phyloP scores from a whole-genome alignment of 2,113 vertebrate species.

The Upupa epops region DNA sequence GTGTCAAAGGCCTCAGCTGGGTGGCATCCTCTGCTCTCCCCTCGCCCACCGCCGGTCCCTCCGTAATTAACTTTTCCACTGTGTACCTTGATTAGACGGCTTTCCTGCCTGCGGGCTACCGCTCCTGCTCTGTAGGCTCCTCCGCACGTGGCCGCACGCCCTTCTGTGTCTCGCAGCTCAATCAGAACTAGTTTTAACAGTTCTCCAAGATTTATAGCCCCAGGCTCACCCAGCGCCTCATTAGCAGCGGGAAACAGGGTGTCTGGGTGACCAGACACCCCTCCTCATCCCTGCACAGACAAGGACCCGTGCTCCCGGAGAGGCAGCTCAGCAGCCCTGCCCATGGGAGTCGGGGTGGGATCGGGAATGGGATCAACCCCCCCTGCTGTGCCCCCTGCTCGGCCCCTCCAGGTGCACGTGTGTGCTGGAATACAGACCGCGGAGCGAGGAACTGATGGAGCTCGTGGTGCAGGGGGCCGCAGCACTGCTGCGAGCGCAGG shows the following conservation, averaged over 20 bases:
- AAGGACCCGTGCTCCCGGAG: accelerated
- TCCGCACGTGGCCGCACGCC: neutral
- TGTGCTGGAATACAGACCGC: neutral
- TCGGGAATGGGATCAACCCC: accelerated
- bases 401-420: neutral
- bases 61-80: slow-evolving; percentile 36
- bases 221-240: accelerated
- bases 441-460: neutral
- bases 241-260: neutral
- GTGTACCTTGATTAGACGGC: slow-evolving; percentile 40
- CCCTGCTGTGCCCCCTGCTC: neutral
- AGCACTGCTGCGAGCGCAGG: neutral
- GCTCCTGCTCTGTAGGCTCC: neutral
- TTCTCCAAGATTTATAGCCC: neutral
- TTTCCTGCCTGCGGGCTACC: slow-evolving; percentile 20
- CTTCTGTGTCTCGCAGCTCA: neutral
- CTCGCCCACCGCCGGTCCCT: neutral
- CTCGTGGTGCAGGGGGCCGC: neutral
- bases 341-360: neutral
- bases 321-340: neutral
- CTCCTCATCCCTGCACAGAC: accelerated
- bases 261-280: neutral
- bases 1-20: neutral
- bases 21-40: neutral
- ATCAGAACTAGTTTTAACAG: neutral